A percentile compares a stretch with the other conserved stretches of the same genome.
Conservation (phyloP, 2,797 vertebrate species). For the Dipus sagitta region DNA sequence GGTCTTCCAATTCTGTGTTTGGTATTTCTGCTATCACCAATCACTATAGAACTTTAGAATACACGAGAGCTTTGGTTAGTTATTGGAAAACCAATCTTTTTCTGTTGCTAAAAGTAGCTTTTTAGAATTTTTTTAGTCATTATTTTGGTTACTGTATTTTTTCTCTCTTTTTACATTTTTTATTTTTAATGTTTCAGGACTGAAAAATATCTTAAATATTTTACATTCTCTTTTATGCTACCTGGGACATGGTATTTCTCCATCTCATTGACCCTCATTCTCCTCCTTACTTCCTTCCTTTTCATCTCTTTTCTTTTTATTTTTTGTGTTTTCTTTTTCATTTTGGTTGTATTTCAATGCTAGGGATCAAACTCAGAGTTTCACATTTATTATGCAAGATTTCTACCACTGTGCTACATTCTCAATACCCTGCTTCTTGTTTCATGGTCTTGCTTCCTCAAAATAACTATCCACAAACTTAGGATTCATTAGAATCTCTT, state of each 20-base stretch:
- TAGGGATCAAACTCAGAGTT: not conserved
- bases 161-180: not conserved
- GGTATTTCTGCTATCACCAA: not conserved
- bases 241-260: not conserved
- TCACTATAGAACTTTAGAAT: not conserved
- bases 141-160: not conserved
- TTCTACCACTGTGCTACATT: not conserved
- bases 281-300: too few species aligned
- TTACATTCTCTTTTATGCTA: not conserved
- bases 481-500: conserved; percentile 15
- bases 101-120: not conserved
- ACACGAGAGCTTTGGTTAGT: not conserved
- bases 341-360: not conserved
- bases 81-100: not conserved
- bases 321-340: not conserved
- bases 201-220: not conserved
- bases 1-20: not conserved
- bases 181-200: not conserved
- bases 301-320: not conserved
- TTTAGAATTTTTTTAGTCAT: not conserved
- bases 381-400: not conserved
- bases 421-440: not conserved
- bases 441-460: not conserved
- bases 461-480: not conserved
- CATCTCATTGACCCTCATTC: not conserved